Conservation (phyloP, 2,113 vertebrate species). For the Macheiramphus alcinus region DNA sequence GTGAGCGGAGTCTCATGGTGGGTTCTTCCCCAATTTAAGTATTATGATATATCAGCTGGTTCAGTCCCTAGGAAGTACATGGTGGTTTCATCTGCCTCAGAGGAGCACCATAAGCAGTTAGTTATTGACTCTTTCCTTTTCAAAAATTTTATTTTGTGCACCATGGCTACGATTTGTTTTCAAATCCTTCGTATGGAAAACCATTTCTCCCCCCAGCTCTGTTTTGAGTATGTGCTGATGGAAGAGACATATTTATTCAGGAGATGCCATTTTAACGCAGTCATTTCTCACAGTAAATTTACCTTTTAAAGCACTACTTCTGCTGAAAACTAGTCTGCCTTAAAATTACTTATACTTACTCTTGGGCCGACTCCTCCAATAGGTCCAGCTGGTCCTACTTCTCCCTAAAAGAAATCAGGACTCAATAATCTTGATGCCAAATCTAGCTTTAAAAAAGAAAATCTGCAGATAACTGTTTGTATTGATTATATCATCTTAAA, state of each 20-base stretch:
- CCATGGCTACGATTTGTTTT: not conserved
- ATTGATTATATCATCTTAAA: not conserved
- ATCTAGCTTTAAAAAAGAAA: not conserved
- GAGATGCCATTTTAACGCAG: not conserved
- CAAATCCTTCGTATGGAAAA: not conserved
- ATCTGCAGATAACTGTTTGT: not conserved
- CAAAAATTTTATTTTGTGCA: not conserved
- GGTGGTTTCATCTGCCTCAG: not conserved
- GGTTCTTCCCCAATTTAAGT: not conserved
- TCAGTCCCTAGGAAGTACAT: not conserved
- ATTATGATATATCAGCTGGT: not conserved
- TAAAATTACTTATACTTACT: conserved; percentile 75
- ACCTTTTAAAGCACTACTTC: not conserved
- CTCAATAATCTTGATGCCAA: not conserved
- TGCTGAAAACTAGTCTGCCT: not conserved
- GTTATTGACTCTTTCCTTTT: not conserved
- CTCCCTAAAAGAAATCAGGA: conserved; percentile 81
- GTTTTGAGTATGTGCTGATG: not conserved
- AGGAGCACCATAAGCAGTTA: not conserved
- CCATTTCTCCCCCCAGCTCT: not conserved
- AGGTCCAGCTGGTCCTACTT: conserved; percentile 88
- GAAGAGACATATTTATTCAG: not conserved
- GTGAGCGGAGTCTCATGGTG: not conserved
- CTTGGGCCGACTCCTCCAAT: conserved; percentile 80
- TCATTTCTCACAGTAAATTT: not conserved